A percentile compares a stretch with the other conserved stretches of the same genome.
Evolutionary conservation across 2,888 invertebrate genomes (phyloP).

Genomic region (Scelioninae gen. 2): DNA sequence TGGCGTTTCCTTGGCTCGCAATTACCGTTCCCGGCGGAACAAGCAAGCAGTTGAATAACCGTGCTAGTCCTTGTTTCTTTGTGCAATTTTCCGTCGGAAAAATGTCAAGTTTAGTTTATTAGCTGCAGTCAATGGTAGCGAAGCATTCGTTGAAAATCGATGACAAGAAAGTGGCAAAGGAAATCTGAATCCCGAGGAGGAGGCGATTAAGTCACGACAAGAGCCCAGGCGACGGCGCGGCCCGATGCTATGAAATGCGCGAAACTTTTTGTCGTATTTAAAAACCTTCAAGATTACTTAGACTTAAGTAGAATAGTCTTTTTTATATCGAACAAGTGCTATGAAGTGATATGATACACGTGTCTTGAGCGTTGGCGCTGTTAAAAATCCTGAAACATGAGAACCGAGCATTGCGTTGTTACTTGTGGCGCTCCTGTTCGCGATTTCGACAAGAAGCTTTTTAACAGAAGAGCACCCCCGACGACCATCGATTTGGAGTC

Average conservation of each 20-base stretch:
- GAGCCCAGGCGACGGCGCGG: too few species aligned
- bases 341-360: conserved; percentile 44
- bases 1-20: conserved; percentile 5
- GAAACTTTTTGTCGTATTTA: conserved; percentile 45
- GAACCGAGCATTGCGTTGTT: conserved; percentile 1
- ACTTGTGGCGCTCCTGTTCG: too few species aligned
- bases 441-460: too few species aligned
- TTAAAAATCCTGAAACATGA: conserved; percentile 4
- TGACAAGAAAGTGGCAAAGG: too few species aligned
- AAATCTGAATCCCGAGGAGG: too few species aligned
- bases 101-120: too few species aligned
- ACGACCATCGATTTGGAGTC: conserved; percentile 16
- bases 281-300: conserved; percentile 67
- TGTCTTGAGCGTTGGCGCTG: conserved; percentile 29
- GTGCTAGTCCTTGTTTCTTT: conserved; percentile 38
- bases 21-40: conserved; percentile 4
- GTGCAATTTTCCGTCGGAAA: conserved; percentile 45
- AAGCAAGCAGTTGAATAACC: conserved; percentile 15
- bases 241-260: background rate
- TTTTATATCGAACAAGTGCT: conserved; percentile 64
- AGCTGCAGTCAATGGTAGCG: background rate
- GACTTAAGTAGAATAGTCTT: conserved; percentile 68
- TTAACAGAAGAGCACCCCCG: too few species aligned
- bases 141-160: conserved; percentile 31
- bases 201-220: too few species aligned